Evolutionary conservation across 1,140 invertebrate genomes (phyloP).

Genomic region (Brachionus rubens): DNA sequence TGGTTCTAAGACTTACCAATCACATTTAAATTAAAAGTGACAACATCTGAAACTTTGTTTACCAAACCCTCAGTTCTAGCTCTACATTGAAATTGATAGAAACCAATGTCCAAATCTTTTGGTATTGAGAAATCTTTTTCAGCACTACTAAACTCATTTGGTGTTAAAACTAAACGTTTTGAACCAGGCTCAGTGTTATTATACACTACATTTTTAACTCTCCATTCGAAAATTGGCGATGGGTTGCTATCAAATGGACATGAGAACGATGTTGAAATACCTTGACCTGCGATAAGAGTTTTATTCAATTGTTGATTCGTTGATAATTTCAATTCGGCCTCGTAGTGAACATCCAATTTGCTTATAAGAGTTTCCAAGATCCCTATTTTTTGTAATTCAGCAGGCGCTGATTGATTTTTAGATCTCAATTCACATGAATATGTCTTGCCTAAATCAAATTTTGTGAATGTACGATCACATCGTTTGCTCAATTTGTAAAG

Average conservation of each 20-base stretch:
- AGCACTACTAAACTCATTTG: neutral
- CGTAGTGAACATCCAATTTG: constrained; percentile 43
- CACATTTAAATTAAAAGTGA: constrained; percentile 21
- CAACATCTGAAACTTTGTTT: neutral
- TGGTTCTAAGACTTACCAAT: constrained; percentile 3
- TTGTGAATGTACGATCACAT: neutral
- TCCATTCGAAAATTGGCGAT: neutral
- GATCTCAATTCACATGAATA: constrained; percentile 24
- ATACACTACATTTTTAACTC: constrained; percentile 2
- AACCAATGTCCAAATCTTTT: constrained; percentile 26
- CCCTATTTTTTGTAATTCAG: neutral
- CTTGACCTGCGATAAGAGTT: constrained; percentile 28
- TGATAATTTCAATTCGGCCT: neutral
- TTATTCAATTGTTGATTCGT: constrained; percentile 16
- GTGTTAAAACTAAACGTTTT: neutral
- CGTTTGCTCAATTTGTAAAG: constrained; percentile 39
- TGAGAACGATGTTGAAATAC: neutral
- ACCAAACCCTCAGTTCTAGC: constrained; percentile 1
- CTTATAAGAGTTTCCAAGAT: neutral
- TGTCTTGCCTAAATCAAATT: neutral
- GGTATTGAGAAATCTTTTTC: constrained; percentile 31
- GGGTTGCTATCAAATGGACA: constrained; percentile 43
- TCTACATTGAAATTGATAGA: constrained; percentile 36
- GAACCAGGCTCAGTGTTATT: neutral
- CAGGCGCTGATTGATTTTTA: neutral